Conservation (phyloP, 1,140 invertebrate genomes). For the Drosophila pandora region DNA sequence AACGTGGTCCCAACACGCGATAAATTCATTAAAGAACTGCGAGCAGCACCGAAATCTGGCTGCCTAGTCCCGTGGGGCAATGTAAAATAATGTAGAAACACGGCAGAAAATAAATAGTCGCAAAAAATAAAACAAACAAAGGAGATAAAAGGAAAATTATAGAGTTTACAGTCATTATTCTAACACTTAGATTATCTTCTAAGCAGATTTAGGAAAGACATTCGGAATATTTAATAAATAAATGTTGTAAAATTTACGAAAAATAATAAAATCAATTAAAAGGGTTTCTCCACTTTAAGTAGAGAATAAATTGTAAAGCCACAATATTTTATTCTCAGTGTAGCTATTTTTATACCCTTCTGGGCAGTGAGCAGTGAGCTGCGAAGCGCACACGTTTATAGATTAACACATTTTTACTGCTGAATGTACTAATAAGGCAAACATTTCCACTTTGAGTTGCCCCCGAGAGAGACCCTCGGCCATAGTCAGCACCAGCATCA, state of each 20-base stretch:
- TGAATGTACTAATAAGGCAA: conserved; percentile 82
- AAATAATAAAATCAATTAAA: no score
- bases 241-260: no score
- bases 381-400: conserved; percentile 72
- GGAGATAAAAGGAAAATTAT: background rate
- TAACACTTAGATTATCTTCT: background rate
- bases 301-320: no score
- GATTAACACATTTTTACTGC: conserved; percentile 82
- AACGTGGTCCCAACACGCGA: conserved; percentile 75
- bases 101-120: conserved; percentile 14
- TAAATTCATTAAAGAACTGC: conserved; percentile 79
- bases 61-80: conserved; percentile 67
- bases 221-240: no score
- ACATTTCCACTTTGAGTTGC: conserved; percentile 80
- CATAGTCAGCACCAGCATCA: conserved; percentile 17
- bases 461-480: conserved; percentile 57
- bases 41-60: conserved; percentile 65
- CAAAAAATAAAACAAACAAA: conserved; percentile 11
- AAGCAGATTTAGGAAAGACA: no score
- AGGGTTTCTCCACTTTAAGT: no score
- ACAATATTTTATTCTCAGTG: conserved; percentile 10
- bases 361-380: conserved; percentile 22
- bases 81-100: conserved; percentile 70
- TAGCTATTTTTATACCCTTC: conserved; percentile 29
- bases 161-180: background rate